Base-by-base conservation (phyloP, 2,888 invertebrate genomes). In the Coenonympha arcania region DNA sequence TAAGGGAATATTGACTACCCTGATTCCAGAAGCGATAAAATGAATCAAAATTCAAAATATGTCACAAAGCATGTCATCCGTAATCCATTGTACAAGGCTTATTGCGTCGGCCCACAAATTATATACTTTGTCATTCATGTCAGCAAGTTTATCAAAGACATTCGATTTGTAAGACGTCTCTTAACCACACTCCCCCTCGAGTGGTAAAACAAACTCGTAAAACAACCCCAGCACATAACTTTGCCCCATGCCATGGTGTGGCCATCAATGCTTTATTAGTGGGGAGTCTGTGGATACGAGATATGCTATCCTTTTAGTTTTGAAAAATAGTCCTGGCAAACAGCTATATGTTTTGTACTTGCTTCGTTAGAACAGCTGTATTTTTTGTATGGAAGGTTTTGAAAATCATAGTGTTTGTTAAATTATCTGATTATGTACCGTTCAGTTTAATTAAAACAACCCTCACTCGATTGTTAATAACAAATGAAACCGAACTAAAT, bases 181-280 rank as follows among this genome's bases (percentile, higher is more conserved):
- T 55, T 49, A 52, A 52, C 41, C 46, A 44, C 57, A 51, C 50
- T 55, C 51, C 53, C 62, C 59, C 62, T 54, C 56, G 54, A 56
- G 55, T 55, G 57, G 76, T 75, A 75, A 76, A 79, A 76, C 64
- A 65, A 65, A 73, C 66, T 80, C 83, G 73, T 84, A 84, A 84
- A 84, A 73, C 77, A 76, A 76, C 84, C 84, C 84, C 75, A 64
- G 59, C 64, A 66, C 66, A 70, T 74, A 70, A 71, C 69, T 64
- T 60, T 66, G 65, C 79, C 80, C 76, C 67, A 64, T 66, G 55
- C 53, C 55, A 59, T 63, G 60, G 64, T 63, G 66, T 61, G 59
- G 61, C 67, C 64, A 66, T 71, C 74, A 69, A 69, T 67, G 67
- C 62, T 79, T 79, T 78, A 76, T 76, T 70, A 54, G 59, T 54